A percentile compares a stretch with the other conserved stretches of the same genome.
These are phyloP conservation scores for Phaonia tiefii DNA, from an alignment of 2,888 invertebrate genomes.

Conservation along the genomic window DNA sequence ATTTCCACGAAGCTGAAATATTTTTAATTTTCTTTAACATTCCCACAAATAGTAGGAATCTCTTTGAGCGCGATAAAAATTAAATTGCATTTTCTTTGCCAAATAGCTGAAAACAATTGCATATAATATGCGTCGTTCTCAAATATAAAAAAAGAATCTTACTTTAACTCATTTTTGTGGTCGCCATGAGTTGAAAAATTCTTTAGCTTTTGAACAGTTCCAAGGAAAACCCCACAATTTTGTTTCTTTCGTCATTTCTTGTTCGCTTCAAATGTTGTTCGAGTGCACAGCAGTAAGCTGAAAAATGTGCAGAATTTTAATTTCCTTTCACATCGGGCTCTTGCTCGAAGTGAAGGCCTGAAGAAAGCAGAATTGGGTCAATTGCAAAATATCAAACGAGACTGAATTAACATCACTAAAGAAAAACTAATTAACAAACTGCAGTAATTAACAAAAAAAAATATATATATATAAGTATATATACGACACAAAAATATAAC, in stretches of 20 bases:
- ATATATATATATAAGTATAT: no score
- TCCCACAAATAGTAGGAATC: no score
- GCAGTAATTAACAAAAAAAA: constrained; percentile 53
- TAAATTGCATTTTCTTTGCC: background rate
- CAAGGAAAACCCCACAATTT: no score
- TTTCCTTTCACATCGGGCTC: background rate
- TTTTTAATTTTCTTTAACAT: no score
- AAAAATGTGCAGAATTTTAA: constrained; percentile 45
- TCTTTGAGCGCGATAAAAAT: no score
- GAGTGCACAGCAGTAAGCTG: no score
- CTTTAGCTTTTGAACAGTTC: constrained; percentile 9
- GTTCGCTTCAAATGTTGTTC: no score
- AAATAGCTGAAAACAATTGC: no score
- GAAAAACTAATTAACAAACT: constrained; percentile 55
- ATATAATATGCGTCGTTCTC: no score
- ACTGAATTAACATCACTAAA: constrained; percentile 43
- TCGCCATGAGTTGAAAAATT: background rate
- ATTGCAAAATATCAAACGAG: constrained; percentile 44
- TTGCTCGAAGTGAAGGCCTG: background rate
- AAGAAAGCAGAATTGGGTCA: constrained; percentile 56
- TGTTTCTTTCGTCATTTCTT: no score
- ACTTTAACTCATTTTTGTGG: background rate
- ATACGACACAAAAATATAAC: constrained; percentile 19
- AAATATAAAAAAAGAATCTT: no score
- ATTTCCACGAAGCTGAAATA: no score